Evolutionary conservation across 2,888 invertebrate species (phyloP), one percentile per base, ranked within the genome.

Genomic region (Neocrepidodera transversa): DNA sequence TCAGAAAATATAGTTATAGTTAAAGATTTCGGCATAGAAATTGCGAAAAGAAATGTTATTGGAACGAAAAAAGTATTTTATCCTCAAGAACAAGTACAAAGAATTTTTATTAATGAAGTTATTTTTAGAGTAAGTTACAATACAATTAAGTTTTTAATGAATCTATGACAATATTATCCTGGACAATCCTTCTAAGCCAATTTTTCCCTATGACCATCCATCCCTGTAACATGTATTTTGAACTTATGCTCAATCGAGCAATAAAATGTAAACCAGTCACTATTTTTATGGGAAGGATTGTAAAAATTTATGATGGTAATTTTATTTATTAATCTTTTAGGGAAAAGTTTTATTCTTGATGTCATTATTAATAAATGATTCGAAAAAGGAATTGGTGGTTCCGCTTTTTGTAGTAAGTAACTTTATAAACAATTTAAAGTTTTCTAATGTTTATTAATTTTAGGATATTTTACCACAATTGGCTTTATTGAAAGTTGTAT

Each of bases 61-160:
- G 61, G 64, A 17, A 26, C 52, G 16, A 62, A 60, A 49, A 58
- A 48, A 17, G 7, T 52, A 11, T 66, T 66, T 49, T 59, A 63
- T 57, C 66, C 66, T 28, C 42, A 45, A 16, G 64, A 66, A 14
- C 51, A 59, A 60, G 58, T 66, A 56, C 60, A 63, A 63, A 58
- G 6, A 16, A 28, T 66, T 43, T 66, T 66, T 58, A 64, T 66
- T 17, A 66, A 66, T 38, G 66, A 66, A 66, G 61, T 64, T 35
- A 63, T 66, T 20, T 52, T 52, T 40, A 61, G 61, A 45, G 66
- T 66, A 54, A 61, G 61, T 53, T 11, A 8, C 2, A 10, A 7
- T 28, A 8, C 10, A 8, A 23, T 23, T 6, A 23, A 23, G 3
- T 23, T 5, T 23, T 23, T 5, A 23, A 6, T 23, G 3, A 6